Evolutionary conservation across 2,113 vertebrate genomes (phyloP).

Genomic region (Syngnathoides biaculeatus): DNA sequence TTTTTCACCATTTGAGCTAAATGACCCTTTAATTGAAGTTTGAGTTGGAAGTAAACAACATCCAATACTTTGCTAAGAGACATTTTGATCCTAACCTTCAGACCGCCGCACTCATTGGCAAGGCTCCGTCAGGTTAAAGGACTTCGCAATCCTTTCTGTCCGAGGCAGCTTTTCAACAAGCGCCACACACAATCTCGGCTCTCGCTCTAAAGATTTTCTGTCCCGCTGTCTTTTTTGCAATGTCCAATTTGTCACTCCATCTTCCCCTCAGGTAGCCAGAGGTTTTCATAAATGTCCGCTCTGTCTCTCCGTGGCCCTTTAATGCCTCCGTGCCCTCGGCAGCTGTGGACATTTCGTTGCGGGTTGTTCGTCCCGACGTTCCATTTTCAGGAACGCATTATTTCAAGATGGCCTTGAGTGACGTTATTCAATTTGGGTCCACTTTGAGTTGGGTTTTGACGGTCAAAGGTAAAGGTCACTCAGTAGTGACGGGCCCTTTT

Average conservation of each 20-base stretch:
- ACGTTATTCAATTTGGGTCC: neutral
- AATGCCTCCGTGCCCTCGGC: neutral
- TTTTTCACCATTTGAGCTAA: conserved; percentile 27
- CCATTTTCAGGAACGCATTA: neutral
- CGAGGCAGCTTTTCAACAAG: conserved; percentile 36
- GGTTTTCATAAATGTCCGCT: conserved; percentile 25
- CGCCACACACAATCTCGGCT: conserved; percentile 40
- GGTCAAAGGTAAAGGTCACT: neutral
- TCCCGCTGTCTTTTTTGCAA: conserved; percentile 35
- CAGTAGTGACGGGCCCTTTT: neutral
- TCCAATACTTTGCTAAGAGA: conserved; percentile 30
- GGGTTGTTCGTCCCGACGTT: neutral
- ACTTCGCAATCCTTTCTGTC: conserved; percentile 47
- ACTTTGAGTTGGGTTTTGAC: neutral
- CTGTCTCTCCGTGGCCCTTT: neutral
- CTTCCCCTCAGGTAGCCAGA: conserved; percentile 17
- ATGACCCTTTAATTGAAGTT: conserved; percentile 28
- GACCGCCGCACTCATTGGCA: conserved; percentile 27
- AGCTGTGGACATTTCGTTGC: neutral
- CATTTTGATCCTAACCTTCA: conserved; percentile 40
- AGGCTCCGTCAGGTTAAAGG: conserved; percentile 46
- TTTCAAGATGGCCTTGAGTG: neutral
- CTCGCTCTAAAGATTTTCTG: conserved; percentile 51
- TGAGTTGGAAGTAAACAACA: conserved; percentile 26
- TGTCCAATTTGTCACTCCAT: conserved; percentile 51